A percentile compares a stretch with the other conserved stretches of the same genome.
These are phyloP conservation scores for Morelia viridis DNA, from an alignment of 2,797 vertebrate genomes.

Conservation along the genomic window DNA sequence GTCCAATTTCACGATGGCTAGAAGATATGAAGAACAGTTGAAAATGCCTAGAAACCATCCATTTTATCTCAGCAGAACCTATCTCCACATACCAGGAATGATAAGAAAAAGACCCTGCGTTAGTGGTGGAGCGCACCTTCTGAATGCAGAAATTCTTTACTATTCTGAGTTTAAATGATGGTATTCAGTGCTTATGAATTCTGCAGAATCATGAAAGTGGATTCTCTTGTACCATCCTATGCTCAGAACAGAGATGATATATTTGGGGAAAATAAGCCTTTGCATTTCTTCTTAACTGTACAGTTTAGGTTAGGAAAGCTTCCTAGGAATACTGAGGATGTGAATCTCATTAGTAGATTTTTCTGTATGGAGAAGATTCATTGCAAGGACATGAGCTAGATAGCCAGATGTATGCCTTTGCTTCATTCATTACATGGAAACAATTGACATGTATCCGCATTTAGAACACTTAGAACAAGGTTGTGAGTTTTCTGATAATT, in stretches of 20 bases:
- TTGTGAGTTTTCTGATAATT: not conserved
- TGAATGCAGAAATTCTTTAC: not conserved
- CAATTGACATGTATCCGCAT: not conserved
- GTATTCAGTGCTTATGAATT: not conserved
- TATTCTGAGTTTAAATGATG: not conserved
- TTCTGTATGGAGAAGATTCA: not conserved
- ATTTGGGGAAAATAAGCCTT: not conserved
- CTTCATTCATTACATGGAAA: not conserved
- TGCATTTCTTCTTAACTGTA: not conserved
- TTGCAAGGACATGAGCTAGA: not conserved
- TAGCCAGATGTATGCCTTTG: not conserved
- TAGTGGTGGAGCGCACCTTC: not conserved
- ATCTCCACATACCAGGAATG: not conserved
- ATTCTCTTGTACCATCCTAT: not conserved
- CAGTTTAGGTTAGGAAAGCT: not conserved
- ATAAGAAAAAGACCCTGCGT: not conserved
- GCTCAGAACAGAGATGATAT: not conserved
- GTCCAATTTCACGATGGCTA: not conserved
- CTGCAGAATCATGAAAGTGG: not conserved
- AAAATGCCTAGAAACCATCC: not conserved
- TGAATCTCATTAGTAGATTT: not conserved
- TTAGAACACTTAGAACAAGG: not conserved
- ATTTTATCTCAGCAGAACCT: not conserved
- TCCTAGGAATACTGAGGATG: not conserved
- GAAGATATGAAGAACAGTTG: constrained; percentile 8